Conservation (phyloP, 2,113 vertebrate species). For the Syngnathus floridae region DNA sequence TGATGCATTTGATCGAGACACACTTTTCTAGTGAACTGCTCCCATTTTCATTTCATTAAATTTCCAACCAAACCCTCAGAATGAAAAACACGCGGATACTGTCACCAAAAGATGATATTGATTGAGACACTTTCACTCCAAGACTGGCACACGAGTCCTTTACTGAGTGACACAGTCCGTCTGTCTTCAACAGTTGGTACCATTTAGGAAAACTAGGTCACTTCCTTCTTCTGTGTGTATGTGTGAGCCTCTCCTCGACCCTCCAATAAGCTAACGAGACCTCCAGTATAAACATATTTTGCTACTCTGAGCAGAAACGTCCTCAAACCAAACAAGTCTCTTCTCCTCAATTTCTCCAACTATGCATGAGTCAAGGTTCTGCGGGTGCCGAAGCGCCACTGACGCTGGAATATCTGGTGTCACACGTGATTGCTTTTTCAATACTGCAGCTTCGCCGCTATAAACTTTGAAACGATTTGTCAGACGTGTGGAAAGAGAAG, state of each 20-base stretch:
- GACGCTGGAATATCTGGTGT: background rate
- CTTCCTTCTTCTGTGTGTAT: slow-evolving; percentile 53
- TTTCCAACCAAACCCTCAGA: too few relatives aligned
- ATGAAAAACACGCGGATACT: slow-evolving; percentile 19
- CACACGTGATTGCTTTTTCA: background rate
- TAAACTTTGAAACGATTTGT: background rate
- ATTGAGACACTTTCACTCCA: slow-evolving; percentile 18
- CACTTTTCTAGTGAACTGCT: slow-evolving; percentile 6
- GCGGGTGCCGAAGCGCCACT: background rate
- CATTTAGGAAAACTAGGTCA: slow-evolving; percentile 70
- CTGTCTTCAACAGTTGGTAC: slow-evolving; percentile 63
- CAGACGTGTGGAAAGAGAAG: slow-evolving; percentile 16
- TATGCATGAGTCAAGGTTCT: background rate
- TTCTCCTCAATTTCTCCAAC: background rate
- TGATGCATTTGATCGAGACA: slow-evolving; percentile 17
- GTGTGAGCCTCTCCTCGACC: slow-evolving; percentile 33
- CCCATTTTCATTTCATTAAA: slow-evolving; percentile 12
- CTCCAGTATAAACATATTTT: slow-evolving; percentile 64
- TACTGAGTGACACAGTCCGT: slow-evolving; percentile 48
- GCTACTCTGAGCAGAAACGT: slow-evolving; percentile 55
- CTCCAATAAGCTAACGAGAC: slow-evolving; percentile 45
- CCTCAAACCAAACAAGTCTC: slow-evolving; percentile 41
- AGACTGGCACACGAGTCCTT: slow-evolving; percentile 28
- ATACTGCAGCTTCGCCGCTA: slow-evolving; percentile 1
- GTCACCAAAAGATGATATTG: slow-evolving; percentile 20